phyloP scores from a whole-genome alignment of 2,797 vertebrate genomes.

The Myotis vivesi region DNA sequence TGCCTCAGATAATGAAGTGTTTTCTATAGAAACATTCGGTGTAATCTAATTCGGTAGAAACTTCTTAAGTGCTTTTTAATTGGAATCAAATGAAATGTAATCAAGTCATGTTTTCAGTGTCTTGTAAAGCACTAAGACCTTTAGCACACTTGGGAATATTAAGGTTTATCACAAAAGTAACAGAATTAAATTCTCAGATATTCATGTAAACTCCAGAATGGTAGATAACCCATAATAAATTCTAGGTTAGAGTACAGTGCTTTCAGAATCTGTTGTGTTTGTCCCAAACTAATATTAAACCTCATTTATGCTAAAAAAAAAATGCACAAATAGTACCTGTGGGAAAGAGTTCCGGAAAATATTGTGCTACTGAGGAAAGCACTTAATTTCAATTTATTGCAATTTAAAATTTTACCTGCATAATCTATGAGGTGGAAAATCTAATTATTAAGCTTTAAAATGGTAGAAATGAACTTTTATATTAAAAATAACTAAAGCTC shows the following conservation, averaged over 20 bases:
- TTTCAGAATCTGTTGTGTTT: slow-evolving; percentile 12
- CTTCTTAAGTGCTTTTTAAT: slow-evolving; percentile 62
- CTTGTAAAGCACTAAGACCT: slow-evolving; percentile 63
- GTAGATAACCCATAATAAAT: neutral
- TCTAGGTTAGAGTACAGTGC: neutral
- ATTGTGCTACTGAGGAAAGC: neutral
- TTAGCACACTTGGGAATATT: slow-evolving; percentile 52
- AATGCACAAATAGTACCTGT: neutral
- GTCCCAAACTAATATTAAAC: slow-evolving; percentile 4
- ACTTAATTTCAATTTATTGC: slow-evolving; percentile 8
- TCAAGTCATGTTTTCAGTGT: slow-evolving; percentile 73
- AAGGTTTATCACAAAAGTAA: slow-evolving; percentile 58
- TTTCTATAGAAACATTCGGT: slow-evolving; percentile 61
- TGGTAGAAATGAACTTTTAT: slow-evolving; percentile 4
- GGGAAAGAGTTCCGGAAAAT: neutral
- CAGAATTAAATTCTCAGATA: slow-evolving; percentile 37
- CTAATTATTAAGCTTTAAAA: slow-evolving; percentile 33
- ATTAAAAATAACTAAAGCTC: slow-evolving; percentile 8
- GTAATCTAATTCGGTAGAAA: slow-evolving; percentile 55
- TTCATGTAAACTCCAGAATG: neutral
- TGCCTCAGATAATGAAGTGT: slow-evolving; percentile 69
- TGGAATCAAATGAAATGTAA: slow-evolving; percentile 77
- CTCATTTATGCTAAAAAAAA: neutral
- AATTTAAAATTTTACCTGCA: neutral
- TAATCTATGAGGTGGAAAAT: neutral